These are phyloP conservation scores for Peromyscus californicus DNA, from an alignment of 2,113 vertebrate genomes.

Conservation along the genomic window DNA sequence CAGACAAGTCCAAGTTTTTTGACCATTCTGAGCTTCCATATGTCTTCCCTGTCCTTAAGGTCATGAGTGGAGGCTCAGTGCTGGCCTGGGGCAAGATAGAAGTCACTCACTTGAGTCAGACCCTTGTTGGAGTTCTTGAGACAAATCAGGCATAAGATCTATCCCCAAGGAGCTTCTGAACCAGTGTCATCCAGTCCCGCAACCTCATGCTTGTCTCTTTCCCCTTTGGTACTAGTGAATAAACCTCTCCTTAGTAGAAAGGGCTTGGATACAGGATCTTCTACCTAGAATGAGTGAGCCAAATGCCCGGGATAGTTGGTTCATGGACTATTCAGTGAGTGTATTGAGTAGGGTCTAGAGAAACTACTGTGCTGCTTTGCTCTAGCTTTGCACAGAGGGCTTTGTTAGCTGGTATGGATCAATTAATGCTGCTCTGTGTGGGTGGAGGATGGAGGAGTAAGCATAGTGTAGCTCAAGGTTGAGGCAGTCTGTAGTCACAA, in stretches of 20 bases:
- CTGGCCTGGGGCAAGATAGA: not conserved
- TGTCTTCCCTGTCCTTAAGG: not conserved
- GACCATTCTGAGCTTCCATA: not conserved
- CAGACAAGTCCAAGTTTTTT: not conserved
- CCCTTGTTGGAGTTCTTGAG: not conserved
- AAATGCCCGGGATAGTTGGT: not conserved
- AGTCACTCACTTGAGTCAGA: not conserved
- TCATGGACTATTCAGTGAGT: not conserved
- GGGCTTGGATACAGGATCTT: not conserved
- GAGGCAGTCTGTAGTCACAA: not conserved
- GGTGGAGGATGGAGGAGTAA: not conserved
- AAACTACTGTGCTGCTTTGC: too few species aligned
- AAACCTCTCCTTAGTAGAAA: not conserved
- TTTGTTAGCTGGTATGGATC: not conserved
- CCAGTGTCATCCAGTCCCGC: not conserved
- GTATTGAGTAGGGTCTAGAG: too few species aligned
- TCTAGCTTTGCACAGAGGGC: too few species aligned
- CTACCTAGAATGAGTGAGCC: not conserved
- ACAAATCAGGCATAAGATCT: not conserved
- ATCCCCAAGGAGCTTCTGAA: not conserved
- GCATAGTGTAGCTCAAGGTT: not conserved
- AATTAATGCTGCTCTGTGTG: not conserved
- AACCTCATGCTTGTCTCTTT: not conserved
- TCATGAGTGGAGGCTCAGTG: not conserved
- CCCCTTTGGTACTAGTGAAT: not conserved